These are phyloP conservation scores for Galeopterus variegatus DNA, from an alignment of 2,113 vertebrate species.

Conservation along the genomic window DNA sequence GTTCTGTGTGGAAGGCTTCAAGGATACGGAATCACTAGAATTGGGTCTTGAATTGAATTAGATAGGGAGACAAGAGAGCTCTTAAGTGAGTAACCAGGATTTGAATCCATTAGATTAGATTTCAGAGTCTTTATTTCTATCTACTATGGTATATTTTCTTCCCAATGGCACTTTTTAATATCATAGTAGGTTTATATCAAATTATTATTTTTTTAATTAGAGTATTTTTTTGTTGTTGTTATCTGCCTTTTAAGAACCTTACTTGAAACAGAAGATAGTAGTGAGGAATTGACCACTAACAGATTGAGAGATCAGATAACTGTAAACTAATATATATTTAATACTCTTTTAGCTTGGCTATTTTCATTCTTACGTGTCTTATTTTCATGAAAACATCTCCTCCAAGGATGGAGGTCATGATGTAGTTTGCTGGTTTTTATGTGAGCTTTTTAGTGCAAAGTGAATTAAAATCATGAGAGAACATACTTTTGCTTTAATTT, in stretches of 20 bases:
- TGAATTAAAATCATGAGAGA: constrained; percentile 79
- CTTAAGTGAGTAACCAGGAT: neutral
- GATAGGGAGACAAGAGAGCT: neutral
- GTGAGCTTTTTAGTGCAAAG: constrained; percentile 73
- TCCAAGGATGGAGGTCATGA: constrained; percentile 75
- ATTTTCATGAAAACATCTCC: constrained; percentile 74
- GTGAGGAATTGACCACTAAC: neutral
- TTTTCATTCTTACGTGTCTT: constrained; percentile 39
- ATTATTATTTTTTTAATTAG: neutral
- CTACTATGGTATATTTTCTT: neutral
- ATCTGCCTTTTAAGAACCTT: neutral
- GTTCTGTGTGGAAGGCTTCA: neutral
- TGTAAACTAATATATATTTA: neutral
- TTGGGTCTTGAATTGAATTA: neutral
- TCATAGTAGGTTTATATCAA: neutral
- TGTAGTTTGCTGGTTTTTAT: constrained; percentile 80
- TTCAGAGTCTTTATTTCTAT: neutral
- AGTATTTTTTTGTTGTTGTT: neutral
- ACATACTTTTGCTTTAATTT: constrained; percentile 77
- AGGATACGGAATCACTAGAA: neutral
- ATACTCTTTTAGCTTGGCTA: constrained; percentile 50
- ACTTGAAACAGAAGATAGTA: neutral
- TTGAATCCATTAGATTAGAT: neutral
- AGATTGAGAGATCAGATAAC: neutral
- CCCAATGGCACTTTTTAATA: neutral